Conservation (phyloP, 2,113 vertebrate species). For the Parotia lawesii region DNA sequence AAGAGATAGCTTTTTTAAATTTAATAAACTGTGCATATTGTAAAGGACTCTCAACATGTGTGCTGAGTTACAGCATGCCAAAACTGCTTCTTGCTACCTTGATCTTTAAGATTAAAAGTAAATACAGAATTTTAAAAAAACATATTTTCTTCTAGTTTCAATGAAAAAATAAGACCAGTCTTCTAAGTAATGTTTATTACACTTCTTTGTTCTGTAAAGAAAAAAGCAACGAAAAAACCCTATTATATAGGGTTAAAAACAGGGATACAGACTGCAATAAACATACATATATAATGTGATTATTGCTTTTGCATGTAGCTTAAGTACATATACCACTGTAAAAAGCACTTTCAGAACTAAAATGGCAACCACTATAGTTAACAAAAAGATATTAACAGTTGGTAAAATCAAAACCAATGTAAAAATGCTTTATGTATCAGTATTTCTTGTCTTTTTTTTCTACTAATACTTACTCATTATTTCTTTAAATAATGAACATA, state of each 20-base stretch:
- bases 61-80: background rate
- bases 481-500: background rate
- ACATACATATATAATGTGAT: background rate
- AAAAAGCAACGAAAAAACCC: background rate
- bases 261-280: background rate
- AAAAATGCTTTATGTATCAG: background rate
- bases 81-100: background rate
- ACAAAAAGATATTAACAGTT: background rate
- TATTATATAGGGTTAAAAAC: background rate
- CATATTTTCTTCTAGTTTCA: background rate
- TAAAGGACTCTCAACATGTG: background rate
- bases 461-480: background rate
- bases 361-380: background rate
- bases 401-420: background rate
- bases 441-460: background rate
- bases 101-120: background rate
- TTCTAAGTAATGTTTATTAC: background rate
- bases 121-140: background rate
- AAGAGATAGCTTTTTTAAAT: background rate
- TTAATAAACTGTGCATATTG: background rate
- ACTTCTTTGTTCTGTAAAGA: background rate
- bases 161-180: background rate
- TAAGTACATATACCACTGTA: background rate
- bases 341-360: background rate
- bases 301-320: constrained; percentile 16